Percentiles rank a stretch among this genome's conserved stretches.
These are phyloP conservation scores for Meriones unguiculatus DNA, from an alignment of 2,113 vertebrate species.

Conservation along the genomic window DNA sequence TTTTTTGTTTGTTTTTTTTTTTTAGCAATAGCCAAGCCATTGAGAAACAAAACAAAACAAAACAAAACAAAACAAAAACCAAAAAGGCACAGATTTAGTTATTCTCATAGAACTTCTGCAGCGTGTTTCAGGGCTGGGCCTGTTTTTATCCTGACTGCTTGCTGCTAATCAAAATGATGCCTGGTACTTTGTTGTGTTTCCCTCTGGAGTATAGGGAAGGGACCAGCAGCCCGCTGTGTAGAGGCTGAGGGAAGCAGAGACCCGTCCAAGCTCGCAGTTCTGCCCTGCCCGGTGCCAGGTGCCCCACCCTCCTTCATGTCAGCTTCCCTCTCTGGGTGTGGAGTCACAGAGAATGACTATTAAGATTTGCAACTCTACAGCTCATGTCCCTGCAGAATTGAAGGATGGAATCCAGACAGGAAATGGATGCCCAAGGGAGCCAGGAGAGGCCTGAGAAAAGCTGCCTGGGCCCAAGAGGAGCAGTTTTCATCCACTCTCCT, in stretches of 20 bases:
- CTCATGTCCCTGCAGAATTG: not conserved
- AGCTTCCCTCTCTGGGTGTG: not conserved
- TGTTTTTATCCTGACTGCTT: not conserved
- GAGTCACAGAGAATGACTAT: not conserved
- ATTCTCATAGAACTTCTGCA: not conserved
- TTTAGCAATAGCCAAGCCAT: not conserved
- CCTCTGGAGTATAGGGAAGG: not conserved
- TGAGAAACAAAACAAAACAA: not conserved
- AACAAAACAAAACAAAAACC: not conserved
- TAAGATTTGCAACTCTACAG: not conserved
- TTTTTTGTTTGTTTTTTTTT: not conserved
- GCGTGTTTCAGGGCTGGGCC: not conserved
- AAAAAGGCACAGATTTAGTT: not conserved
- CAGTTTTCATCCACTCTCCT: rapidly evolving
- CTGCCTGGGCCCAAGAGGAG: not conserved
- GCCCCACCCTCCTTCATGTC: rapidly evolving
- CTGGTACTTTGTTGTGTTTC: not conserved
- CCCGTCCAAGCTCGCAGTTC: not conserved
- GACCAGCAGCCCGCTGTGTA: not conserved
- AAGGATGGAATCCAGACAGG: constrained; percentile 41
- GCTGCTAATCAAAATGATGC: not conserved
- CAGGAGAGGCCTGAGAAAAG: not conserved
- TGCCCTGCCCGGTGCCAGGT: too few species aligned
- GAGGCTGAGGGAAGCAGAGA: not conserved
- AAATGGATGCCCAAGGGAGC: not conserved